Evolutionary conservation across 2,113 vertebrate species (phyloP).

Genomic region (Quiscalus mexicanus): DNA sequence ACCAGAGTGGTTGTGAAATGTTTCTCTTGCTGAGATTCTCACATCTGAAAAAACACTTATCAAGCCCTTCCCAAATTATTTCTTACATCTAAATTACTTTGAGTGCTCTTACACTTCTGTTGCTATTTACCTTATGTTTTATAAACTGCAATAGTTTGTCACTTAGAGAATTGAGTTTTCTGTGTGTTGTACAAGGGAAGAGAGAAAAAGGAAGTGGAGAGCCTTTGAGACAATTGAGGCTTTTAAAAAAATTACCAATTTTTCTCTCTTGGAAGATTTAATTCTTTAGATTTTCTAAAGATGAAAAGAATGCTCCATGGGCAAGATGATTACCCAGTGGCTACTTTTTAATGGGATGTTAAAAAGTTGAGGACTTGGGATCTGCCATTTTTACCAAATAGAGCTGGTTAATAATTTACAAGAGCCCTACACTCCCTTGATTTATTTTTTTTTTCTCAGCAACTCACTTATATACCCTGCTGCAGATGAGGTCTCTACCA

Average conservation of each 20-base stretch:
- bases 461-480: rapidly evolving
- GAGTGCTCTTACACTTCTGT: background rate
- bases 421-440: background rate
- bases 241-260: background rate
- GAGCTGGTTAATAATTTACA: background rate
- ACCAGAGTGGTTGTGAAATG: background rate
- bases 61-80: background rate
- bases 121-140: background rate
- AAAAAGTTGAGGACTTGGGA: background rate
- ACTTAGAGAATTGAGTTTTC: background rate
- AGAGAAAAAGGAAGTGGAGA: background rate
- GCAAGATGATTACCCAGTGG: background rate
- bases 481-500: background rate
- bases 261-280: background rate
- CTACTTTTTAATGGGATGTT: background rate
- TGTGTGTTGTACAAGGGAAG: background rate
- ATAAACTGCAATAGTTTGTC: background rate
- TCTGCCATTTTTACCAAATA: background rate
- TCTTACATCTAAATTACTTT: background rate
- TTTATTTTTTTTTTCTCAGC: background rate
- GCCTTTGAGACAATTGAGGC: rapidly evolving
- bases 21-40: background rate
- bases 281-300: background rate
- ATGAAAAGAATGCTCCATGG: background rate
- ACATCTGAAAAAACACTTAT: background rate